Conservation (phyloP, 2,888 invertebrate species). For the Sinhomidia bicolor region DNA sequence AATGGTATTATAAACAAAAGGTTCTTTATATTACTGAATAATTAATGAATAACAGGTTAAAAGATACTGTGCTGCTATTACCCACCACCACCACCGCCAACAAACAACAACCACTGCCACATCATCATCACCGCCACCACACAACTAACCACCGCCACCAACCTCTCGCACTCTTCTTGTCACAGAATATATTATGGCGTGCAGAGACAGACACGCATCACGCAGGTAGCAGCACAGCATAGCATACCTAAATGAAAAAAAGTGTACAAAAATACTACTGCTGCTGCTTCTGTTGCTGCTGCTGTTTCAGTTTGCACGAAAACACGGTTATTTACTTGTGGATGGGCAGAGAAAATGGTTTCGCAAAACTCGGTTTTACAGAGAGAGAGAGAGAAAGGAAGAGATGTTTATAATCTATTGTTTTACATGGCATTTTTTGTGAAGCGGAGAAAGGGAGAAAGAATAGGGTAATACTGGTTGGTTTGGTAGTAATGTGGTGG, state of each 20-base stretch:
- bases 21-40: slow-evolving; percentile 33
- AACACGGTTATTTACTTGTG: slow-evolving; percentile 20
- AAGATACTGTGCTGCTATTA: slow-evolving; percentile 14
- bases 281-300: not conserved
- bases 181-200: slow-evolving; percentile 42
- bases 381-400: not conserved
- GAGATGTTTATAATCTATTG: not conserved
- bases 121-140: slow-evolving; percentile 11
- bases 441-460: not conserved
- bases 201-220: slow-evolving; percentile 52
- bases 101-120: slow-evolving; percentile 20
- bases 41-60: slow-evolving; percentile 51
- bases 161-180: slow-evolving; percentile 36
- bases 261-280: not conserved
- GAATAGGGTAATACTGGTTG: not conserved
- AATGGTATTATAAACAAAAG: slow-evolving; percentile 29
- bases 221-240: slow-evolving; percentile 16
- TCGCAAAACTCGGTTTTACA: slow-evolving; percentile 12
- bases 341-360: slow-evolving; percentile 15
- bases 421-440: not conserved
- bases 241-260: not conserved
- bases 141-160: slow-evolving; percentile 8
- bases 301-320: not conserved
- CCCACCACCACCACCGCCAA: slow-evolving; percentile 18
- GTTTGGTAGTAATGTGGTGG: not conserved